Percentiles rank a stretch among this genome's conserved stretches.
Evolutionary conservation across 2,888 invertebrate genomes (phyloP).

Genomic region (Brassicogethes aeneus): DNA sequence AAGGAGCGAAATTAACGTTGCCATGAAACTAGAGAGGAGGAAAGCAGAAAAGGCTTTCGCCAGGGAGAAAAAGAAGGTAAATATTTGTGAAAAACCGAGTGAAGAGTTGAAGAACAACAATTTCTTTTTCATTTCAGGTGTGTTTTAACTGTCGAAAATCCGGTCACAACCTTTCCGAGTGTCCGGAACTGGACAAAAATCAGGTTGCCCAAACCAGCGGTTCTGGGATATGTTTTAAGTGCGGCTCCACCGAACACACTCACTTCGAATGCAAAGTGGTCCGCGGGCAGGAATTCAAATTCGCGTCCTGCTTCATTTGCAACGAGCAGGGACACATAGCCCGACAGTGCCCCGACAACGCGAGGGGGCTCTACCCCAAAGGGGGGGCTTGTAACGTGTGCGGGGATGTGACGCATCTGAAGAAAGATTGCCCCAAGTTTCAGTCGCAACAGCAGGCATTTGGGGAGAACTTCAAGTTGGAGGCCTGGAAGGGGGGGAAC

Average conservation of each 20-base stretch:
- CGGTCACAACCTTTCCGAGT: conserved; percentile 74
- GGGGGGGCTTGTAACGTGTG: conserved; percentile 76
- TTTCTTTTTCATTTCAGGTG: conserved; percentile 39
- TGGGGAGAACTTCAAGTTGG: conserved; percentile 22
- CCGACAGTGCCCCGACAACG: conserved; percentile 81
- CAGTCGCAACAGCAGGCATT: conserved; percentile 29
- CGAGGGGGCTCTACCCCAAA: conserved; percentile 73
- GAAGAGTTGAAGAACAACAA: too few relatives aligned
- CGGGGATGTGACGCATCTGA: conserved; percentile 77
- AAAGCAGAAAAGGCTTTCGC: conserved; percentile 64
- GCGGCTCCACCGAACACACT: conserved; percentile 82
- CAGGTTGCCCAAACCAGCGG: conserved; percentile 37
- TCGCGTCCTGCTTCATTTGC: conserved; percentile 84
- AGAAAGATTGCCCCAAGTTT: conserved; percentile 64
- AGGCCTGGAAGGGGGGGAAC: conserved; percentile 27
- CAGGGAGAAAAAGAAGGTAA: conserved; percentile 59
- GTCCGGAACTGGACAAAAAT: conserved; percentile 58
- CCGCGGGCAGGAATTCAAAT: conserved; percentile 59
- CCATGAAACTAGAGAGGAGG: conserved; percentile 60
- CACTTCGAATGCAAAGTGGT: conserved; percentile 65
- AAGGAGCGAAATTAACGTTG: conserved; percentile 54
- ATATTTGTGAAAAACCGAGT: too few relatives aligned
- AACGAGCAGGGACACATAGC: conserved; percentile 81
- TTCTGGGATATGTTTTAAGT: conserved; percentile 76
- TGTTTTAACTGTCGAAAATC: conserved; percentile 74